Percentiles rank a stretch among this genome's conserved stretches.
These are phyloP conservation scores for Procavia capensis DNA, from an alignment of 2,113 vertebrate genomes.

Conservation along the genomic window DNA sequence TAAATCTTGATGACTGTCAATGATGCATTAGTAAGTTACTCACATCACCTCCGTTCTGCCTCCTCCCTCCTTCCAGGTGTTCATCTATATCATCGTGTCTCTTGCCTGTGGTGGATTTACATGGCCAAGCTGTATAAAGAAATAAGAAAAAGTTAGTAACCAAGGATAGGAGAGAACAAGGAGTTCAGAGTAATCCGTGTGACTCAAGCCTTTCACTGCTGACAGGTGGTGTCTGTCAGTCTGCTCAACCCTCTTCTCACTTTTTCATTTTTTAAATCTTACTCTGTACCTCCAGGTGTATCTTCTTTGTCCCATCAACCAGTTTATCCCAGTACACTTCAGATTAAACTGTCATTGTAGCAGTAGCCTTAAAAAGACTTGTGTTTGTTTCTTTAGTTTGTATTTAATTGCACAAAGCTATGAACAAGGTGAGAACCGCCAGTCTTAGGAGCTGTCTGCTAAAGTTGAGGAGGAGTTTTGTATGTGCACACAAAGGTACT, in stretches of 20 bases:
- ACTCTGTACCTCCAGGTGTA: slow-evolving; percentile 51
- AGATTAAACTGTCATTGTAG: slow-evolving; percentile 39
- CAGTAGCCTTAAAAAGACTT: slow-evolving; percentile 45
- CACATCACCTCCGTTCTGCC: not conserved
- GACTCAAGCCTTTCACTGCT: slow-evolving; percentile 76
- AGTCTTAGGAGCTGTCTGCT: slow-evolving; percentile 24
- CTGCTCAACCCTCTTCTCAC: slow-evolving; percentile 69
- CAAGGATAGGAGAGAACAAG: slow-evolving; percentile 70
- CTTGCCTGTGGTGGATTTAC: slow-evolving; percentile 92
- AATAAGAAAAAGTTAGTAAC: slow-evolving; percentile 84
- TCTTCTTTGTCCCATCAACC: slow-evolving; percentile 56
- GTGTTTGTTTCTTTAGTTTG: slow-evolving; percentile 44
- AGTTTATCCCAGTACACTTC: slow-evolving; percentile 77
- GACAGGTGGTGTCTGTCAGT: slow-evolving; percentile 73
- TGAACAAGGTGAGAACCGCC: slow-evolving; percentile 37
- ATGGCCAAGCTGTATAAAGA: slow-evolving; percentile 92
- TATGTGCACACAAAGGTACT: slow-evolving; percentile 47
- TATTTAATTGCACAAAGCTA: slow-evolving; percentile 24
- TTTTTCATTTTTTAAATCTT: slow-evolving; percentile 77
- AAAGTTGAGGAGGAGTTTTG: not conserved
- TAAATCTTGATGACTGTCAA: not conserved
- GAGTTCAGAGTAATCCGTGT: slow-evolving; percentile 74
- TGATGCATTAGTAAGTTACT: not conserved
- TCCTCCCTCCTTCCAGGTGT: slow-evolving; percentile 86
- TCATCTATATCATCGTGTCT: slow-evolving; percentile 95